Base-by-base conservation (phyloP, 2,113 vertebrate genomes). In the Neodontobutis hainanensis region DNA sequence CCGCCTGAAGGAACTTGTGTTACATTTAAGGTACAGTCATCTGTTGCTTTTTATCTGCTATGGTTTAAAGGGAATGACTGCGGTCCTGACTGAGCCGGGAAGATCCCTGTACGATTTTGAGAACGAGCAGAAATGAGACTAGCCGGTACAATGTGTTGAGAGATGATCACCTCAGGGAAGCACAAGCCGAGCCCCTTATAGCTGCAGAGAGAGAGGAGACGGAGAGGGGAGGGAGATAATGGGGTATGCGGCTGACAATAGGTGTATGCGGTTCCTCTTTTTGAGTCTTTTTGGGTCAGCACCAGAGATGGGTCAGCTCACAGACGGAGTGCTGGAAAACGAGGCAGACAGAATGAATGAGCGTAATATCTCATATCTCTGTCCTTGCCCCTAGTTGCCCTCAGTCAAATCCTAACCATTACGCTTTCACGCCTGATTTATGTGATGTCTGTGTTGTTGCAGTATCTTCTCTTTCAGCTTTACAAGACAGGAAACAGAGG, bases 381-480 rank as follows among this genome's bases (percentile, higher is more conserved):
- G 53, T 79, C 71, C 78, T 81, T 80, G 73, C 83, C 68, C 78
- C 61, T 5, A 35, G 73, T 84, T 86, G 80, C 71, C 80, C 85
- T 85, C 80, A 72, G 83, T 89, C 82, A 86, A 81, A 82, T 86
- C 77, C 75, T 84, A 59, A 47, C 79, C 62, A 75, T 85, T 78
- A 81, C 81, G 72, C 67, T 79, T 75, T 85, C 70, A 78, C 66
- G 50, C 51, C 77, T 78, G 81, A 84, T 84, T 85, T 80, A 87
- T 87, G 81, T 79, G 83, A 85, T 73, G 68, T 36, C 59, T 65
- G 8, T 50, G 69, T 78, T 77, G 77, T 49, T 47, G 70, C 59
- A 52, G 53, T 69, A 78, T 69, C 62, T 61, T 74, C 84, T 66
- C 58, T 62, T 49, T 51, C 62, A 32, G 51, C 70, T 77, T 65